Evolutionary conservation across 2,888 invertebrate species (phyloP).

Genomic region (Tholera decimalis): DNA sequence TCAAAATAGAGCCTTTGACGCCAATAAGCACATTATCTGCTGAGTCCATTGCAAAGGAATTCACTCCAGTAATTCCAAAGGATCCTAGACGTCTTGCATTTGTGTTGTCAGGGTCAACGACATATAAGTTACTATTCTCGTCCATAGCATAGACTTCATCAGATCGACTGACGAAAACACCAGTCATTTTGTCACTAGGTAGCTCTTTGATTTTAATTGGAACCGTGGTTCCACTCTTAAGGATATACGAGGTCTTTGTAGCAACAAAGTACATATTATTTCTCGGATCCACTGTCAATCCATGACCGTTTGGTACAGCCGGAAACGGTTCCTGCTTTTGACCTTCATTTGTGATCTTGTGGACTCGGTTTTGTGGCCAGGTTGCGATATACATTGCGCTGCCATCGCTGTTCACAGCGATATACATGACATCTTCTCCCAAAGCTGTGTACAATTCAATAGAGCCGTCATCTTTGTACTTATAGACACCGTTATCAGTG

Average conservation of each 20-base stretch:
- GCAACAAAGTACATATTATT: conserved; percentile 87
- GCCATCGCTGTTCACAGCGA: conserved; percentile 81
- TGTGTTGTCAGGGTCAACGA: conserved; percentile 78
- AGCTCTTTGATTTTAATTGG: conserved; percentile 85
- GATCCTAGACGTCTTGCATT: conserved; percentile 79
- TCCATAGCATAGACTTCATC: conserved; percentile 86
- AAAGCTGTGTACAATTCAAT: conserved; percentile 80
- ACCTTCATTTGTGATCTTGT: conserved; percentile 81
- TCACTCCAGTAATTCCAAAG: conserved; percentile 81
- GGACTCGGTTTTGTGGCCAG: conserved; percentile 87
- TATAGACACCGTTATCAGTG: conserved; percentile 88
- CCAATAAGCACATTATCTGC: conserved; percentile 85
- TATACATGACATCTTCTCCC: conserved; percentile 88
- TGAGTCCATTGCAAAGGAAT: conserved; percentile 85
- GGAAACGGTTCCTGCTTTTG: conserved; percentile 80
- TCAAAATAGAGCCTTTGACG: conserved; percentile 80
- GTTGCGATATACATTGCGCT: conserved; percentile 83
- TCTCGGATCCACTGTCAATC: conserved; percentile 81
- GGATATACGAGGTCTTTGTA: conserved; percentile 82
- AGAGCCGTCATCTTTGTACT: conserved; percentile 82
- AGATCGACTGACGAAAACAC: conserved; percentile 83
- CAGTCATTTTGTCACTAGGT: conserved; percentile 83
- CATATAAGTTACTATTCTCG: conserved; percentile 82
- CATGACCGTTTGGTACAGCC: conserved; percentile 85
- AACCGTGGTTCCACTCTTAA: conserved; percentile 76